Base-by-base conservation (phyloP, 2,797 vertebrate species). In the Ceyx erithaca region DNA sequence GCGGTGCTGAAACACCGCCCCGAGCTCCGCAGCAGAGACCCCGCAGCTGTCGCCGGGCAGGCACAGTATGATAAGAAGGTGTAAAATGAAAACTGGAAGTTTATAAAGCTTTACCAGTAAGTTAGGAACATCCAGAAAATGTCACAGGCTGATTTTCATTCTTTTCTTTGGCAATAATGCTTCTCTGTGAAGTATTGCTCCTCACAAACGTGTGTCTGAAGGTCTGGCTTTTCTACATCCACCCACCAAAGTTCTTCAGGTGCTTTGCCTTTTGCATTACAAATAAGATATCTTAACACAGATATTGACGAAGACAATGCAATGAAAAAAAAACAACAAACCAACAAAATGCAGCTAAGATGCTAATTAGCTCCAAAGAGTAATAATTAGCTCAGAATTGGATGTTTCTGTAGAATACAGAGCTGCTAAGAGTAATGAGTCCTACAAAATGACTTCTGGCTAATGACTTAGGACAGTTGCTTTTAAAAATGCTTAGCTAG, bases 401-500 rank as follows among this genome's bases (percentile, higher is more conserved):
- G 22, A 17, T 68, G 21, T 79, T 92, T 75, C n/a, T 93, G 70
- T 86, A 66, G 16, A 90, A 61, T 22, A 86, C 40, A 75, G 41
- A 62, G 52, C 80, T 88, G 12, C 18, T 58, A 67, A 88, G n/a
- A 11, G 41, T 54, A 84, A 79, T 71, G 70, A 81, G 25, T 67
- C 35, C 33, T 54, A 80, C 59, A 12, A 82, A 89, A 85, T 77
- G 4, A 22, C 51, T 81, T 79, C 31, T 71, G 37, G 51, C 30
- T 81, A 78, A 93, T 33, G 37, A 43, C 20, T 71, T 68, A 19
- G 40, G 78, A 84, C 21, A 66, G 33, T 33, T 33, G 33, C 33
- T 80, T 82, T 77, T 26, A 41, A 78, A 92, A 89, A 77, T 41
- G 57, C 75, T 92, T 85, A 91, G 52, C 25, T 61, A 63, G 55